phyloP scores from a whole-genome alignment of 2,797 vertebrate genomes.

The Peromyscus eremicus region DNA sequence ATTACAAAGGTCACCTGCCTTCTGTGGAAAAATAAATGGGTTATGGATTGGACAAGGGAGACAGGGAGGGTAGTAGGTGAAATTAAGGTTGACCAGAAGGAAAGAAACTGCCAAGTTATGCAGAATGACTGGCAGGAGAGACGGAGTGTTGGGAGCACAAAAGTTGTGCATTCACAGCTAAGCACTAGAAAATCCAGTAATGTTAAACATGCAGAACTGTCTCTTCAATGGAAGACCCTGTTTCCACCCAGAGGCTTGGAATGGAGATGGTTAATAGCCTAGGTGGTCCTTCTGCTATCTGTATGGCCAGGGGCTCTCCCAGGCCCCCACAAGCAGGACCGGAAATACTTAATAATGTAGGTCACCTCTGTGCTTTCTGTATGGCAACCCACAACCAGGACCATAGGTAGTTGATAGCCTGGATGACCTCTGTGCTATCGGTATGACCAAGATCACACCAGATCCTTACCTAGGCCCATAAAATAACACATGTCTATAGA shows the following conservation, averaged over 20 bases:
- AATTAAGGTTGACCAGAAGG: neutral
- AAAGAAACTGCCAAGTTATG: neutral
- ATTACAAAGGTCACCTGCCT: neutral
- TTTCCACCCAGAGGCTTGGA: neutral
- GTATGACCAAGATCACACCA: neutral
- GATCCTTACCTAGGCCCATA: neutral
- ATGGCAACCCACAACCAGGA: neutral
- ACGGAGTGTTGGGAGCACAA: neutral
- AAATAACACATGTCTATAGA: neutral
- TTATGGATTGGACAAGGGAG: neutral
- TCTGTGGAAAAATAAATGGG: constrained; percentile 10
- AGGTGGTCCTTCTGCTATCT: neutral
- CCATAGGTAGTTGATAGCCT: neutral
- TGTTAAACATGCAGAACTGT: neutral
- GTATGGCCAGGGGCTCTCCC: neutral
- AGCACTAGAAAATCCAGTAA: neutral
- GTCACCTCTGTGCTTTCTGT: neutral
- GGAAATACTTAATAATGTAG: too few relatives aligned
- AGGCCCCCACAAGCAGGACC: neutral
- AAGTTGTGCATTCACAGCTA: neutral
- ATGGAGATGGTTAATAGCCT: neutral
- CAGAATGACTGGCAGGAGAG: neutral
- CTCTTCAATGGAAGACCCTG: neutral
- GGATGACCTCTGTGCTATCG: neutral
- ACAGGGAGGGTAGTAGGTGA: neutral